Base-by-base conservation (phyloP, 2,113 vertebrate genomes). In the Etheostoma spectabile region DNA sequence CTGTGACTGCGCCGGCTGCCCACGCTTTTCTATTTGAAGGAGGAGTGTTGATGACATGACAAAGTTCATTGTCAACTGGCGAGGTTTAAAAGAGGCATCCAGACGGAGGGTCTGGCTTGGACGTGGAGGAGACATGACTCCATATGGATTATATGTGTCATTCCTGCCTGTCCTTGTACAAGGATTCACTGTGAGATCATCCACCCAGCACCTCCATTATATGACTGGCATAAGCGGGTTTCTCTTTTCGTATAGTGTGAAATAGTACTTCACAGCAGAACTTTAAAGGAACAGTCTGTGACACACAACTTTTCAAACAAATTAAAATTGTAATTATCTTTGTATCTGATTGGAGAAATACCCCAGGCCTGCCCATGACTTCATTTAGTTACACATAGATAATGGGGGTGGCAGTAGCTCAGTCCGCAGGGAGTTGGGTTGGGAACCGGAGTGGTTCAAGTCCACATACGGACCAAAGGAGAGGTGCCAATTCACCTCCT, bases 51-150 rank as follows among this genome's bases (percentile, higher is more conserved):
- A 89, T 83, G 87, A 90, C 75, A 75, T 53, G 82, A 84, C 56
- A 51, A 42, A 79, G 67, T 65, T 59, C 49, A 18, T 8, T 86
- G 82, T 84, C 77, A 51, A 1, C 19, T 74, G 74, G 56, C 69
- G 27, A 67, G 57, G 35, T 84, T 83, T 84, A 38, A 65, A 82
- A 80, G 75, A 85, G 45, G 70, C 78, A 73, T 86, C 53, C 83
- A 92, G 85, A 90, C 86, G 82, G 87, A 85, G 10, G 77, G 75
- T 85, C 87, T 89, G 87, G 83, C 59, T 35, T 55, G 84, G 85
- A 91, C 78, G 45, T 86, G 65, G 61, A 84, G 78, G 60, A 92
- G 87, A 89, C 80, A 60, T 82, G 88, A 86, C 82, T 83, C 72
- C 65, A 63, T 83, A 61, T 90, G 74, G 80, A 89, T 80, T 71